A percentile compares a stretch with the other conserved stretches of the same genome.
Conservation (phyloP, 2,797 vertebrate species). For the Leontopithecus rosalia region DNA sequence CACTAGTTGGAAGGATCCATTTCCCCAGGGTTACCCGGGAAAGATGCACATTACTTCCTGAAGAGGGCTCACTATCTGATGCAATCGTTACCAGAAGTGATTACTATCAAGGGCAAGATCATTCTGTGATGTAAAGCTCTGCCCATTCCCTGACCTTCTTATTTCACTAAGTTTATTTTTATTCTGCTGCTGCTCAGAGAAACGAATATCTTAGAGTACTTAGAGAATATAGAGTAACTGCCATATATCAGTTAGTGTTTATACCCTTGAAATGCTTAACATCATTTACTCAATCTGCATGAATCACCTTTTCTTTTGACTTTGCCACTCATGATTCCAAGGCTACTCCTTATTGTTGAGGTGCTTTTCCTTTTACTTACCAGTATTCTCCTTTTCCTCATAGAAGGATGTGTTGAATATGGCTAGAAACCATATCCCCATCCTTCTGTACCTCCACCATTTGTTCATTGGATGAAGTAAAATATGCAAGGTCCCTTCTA, state of each 20-base stretch:
- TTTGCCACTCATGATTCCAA: background rate
- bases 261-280: too few species aligned
- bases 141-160: background rate
- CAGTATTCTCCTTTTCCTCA: background rate
- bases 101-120: background rate
- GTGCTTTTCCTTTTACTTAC: background rate
- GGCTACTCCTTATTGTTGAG: background rate
- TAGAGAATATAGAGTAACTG: background rate
- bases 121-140: background rate
- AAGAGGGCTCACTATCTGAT: background rate
- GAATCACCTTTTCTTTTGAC: background rate
- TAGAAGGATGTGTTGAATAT: background rate
- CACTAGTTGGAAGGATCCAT: background rate
- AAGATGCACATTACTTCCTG: background rate
- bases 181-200: background rate
- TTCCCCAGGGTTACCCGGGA: background rate
- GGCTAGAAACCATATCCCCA: background rate
- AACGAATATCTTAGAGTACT: background rate
- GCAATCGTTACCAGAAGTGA: background rate
- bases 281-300: background rate
- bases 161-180: background rate
- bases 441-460: rapidly evolving
- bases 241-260: background rate
- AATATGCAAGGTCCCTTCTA: background rate
- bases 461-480: background rate